These are phyloP conservation scores for Acrocyrtus sp. DNA, from an alignment of 2,888 invertebrate species.

Conservation along the genomic window DNA sequence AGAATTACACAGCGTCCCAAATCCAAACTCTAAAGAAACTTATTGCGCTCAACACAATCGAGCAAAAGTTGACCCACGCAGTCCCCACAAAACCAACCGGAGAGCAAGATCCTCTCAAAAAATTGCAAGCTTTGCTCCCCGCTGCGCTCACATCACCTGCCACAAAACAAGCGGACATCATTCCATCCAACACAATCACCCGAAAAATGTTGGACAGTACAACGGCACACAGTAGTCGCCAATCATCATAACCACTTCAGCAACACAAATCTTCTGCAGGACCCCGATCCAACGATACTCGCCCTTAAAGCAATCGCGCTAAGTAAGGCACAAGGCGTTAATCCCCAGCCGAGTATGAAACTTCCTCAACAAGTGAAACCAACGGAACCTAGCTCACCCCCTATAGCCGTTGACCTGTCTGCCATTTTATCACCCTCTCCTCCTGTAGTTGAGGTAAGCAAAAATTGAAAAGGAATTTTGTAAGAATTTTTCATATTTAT, in stretches of 20 bases:
- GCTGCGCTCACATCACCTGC: conserved; percentile 10
- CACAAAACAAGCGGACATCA: not conserved
- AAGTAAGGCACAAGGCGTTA: conserved; percentile 53
- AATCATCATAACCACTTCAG: conserved; percentile 12
- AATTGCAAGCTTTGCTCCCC: conserved; percentile 13
- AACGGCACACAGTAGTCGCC: conserved; percentile 8
- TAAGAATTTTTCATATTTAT: too few relatives aligned
- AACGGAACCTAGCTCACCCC: conserved; percentile 38
- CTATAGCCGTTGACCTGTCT: conserved; percentile 57
- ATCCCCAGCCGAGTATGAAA: conserved; percentile 50
- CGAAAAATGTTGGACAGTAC: conserved; percentile 32
- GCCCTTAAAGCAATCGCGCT: conserved; percentile 59
- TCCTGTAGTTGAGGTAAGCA: conserved; percentile 49
- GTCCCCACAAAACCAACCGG: not conserved
- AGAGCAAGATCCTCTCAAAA: conserved; percentile 7
- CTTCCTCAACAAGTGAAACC: conserved; percentile 54
- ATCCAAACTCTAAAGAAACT: conserved; percentile 58
- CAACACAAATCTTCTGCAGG: too few relatives aligned
- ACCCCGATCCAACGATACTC: conserved; percentile 48
- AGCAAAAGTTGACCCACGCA: conserved; percentile 39
- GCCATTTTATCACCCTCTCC: conserved; percentile 59
- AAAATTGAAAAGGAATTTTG: too few relatives aligned
- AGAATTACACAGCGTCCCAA: conserved; percentile 55
- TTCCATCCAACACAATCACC: conserved; percentile 12
- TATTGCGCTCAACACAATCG: conserved; percentile 57